Evolutionary conservation across 2,888 invertebrate genomes (phyloP), one percentile per base, ranked within the genome.

Genomic region (Apodemia hepburni): DNA sequence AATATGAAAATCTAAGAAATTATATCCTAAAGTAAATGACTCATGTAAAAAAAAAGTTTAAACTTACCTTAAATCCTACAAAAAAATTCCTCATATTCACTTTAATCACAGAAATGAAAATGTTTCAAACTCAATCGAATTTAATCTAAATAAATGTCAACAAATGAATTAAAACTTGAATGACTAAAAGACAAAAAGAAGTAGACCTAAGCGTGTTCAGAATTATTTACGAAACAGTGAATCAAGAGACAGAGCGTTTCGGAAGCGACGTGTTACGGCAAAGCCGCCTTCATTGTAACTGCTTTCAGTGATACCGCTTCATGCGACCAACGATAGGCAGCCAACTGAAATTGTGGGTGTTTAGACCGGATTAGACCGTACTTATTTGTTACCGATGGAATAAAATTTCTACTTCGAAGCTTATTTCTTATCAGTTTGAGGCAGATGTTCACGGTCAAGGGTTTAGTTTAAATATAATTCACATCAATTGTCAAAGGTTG

Each of bases 251-350:
- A 64, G 72, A 66, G 64, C 69, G 71, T 66, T 71, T 63, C 60
- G 61, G 61, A 63, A 64, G 65, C 71, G 75, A 78, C 87, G 85
- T 81, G 82, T 73, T 76, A 68, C 77, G 70, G 73, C 71, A 66
- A 68, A 68, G 78, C 75, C 81, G 82, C 74, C 72, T 79, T 75
- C 75, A 77, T 76, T 69, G 75, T 77, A 77, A 87, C 85, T 86
- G 79, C 63, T 47, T 47, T 47, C 51, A 59, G 22, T 7, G 22
- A 54, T 22, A 6, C 59, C 38, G 57, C 60, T 47, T 27, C 18
- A n/a, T 22, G 27, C 51, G 18, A 57, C 54, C 27, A 57, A 57
- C 54, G 11, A 29, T 57, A 57, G 54, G n/a, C 54, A 12, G 15
- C 15, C 22, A 7, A 22, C 54, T 27, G 54, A 54, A 27, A 22